Percentiles rank a stretch among this genome's conserved stretches.
Conservation (phyloP, 1,140 invertebrate genomes). For the Lineus longissimus region DNA sequence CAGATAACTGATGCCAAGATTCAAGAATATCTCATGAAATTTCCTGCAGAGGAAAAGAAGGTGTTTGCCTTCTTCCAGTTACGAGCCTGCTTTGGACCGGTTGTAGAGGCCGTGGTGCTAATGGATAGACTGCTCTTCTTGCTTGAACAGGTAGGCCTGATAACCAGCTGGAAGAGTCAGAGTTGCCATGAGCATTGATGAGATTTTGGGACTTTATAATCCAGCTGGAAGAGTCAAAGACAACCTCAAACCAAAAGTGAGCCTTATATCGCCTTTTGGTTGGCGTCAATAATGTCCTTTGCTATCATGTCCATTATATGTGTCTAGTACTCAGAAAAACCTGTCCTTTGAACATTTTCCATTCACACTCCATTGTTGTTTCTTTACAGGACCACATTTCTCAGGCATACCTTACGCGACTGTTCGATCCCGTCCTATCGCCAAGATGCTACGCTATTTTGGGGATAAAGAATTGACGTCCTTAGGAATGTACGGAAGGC, state of each 20-base stretch:
- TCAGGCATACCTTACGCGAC: constrained; percentile 26
- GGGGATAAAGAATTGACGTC: constrained; percentile 22
- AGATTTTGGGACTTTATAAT: background rate
- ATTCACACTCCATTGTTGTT: too few species aligned
- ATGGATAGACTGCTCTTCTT: constrained; percentile 36
- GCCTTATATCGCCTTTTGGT: too few species aligned
- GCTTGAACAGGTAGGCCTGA: constrained; percentile 41
- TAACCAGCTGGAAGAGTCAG: background rate
- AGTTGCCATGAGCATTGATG: background rate
- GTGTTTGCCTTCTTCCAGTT: constrained; percentile 36
- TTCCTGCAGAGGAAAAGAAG: constrained; percentile 23
- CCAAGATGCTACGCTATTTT: constrained; percentile 43
- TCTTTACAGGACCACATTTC: constrained; percentile 14
- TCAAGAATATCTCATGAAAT: constrained; percentile 19
- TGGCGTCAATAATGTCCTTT: too few species aligned
- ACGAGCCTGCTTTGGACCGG: constrained; percentile 32
- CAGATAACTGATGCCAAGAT: constrained; percentile 31
- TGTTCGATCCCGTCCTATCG: constrained; percentile 43
- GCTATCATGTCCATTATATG: too few species aligned
- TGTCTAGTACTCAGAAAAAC: too few species aligned
- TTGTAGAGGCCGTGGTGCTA: constrained; percentile 39
- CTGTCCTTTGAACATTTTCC: too few species aligned
- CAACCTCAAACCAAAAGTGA: too few species aligned
- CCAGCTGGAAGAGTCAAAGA: background rate
- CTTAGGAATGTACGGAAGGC: too few species aligned